Base-by-base conservation (phyloP, 2,797 vertebrate species). In the Furcifer pardalis region DNA sequence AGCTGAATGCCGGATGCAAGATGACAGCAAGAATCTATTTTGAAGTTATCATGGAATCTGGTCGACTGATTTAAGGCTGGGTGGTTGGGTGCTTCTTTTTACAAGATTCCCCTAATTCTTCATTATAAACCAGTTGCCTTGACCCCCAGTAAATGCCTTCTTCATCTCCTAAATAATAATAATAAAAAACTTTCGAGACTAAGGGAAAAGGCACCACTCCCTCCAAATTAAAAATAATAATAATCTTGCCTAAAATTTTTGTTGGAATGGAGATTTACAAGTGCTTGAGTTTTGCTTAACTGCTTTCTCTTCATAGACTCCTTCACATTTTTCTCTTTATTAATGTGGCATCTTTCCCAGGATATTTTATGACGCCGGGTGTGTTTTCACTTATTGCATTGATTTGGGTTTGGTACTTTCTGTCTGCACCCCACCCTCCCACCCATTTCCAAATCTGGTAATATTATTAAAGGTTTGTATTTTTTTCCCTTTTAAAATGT, bases 291-390 rank as follows among this genome's bases (percentile, higher is more conserved):
- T 93, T 84, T 93, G 93, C 91, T 93, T 92, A 90, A 87, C 83
- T 35, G 90, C 87, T 88, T 92, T 92, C 91, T 91, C 88, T 91
- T 92, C 88, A 84, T 82, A 91, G 92, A 89, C 94, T 95, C 92
- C 90, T 92, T 93, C 81, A 85, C 91, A 84, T 95, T 94, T 95
- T 93, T 86, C 87, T 86, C 93, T 93, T 96, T 95, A 95, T 94
- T 94, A 95, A 95, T 0, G 79, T 93, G 94, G 94, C 91, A 37
- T 88, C 94, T 83, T 93, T 93, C 95, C 95, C 87, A 52, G 92
- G 91, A 89, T 93, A 89, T 89, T 93, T 93, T 94, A 93, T 90
- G 90, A 87, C 72, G 66, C 88, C 1, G 42, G 66, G 66, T 92
- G 90, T 93, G 92, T 93, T 94, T 94, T 90, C 83, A 93, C 91